phyloP scores from a whole-genome alignment of 2,113 vertebrate genomes.

The Thoracochromis brauschi region DNA sequence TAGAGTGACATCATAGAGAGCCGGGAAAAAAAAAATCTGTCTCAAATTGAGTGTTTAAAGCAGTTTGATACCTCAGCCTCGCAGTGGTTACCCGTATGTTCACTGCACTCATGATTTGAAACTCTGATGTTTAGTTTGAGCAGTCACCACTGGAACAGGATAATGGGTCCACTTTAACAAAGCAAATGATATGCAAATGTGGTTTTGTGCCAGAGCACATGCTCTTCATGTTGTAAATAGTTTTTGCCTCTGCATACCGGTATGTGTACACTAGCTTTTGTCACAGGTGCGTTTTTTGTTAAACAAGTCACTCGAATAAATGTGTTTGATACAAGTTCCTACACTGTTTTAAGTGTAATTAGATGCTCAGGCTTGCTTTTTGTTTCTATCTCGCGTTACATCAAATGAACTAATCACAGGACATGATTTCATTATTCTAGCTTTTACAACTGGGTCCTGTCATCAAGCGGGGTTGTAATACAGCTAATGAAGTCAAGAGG shows the following conservation, averaged over 20 bases:
- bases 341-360: constrained; percentile 68
- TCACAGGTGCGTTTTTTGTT: not conserved
- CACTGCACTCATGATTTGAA: not conserved
- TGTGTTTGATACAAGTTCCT: constrained; percentile 25
- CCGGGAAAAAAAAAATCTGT: fast-evolving
- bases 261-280: not conserved
- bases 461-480: not conserved
- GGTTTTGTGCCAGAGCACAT: not conserved
- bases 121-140: not conserved
- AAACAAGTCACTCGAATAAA: constrained; percentile 2
- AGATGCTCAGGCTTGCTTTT: constrained; percentile 16
- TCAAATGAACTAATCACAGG: constrained; percentile 1
- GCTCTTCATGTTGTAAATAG: constrained; percentile 18
- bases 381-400: not conserved
- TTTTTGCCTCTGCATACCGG: not conserved
- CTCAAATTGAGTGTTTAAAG: not conserved
- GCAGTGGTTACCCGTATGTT: not conserved
- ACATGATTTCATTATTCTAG: not conserved
- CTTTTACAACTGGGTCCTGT: not conserved
- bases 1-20: not conserved
- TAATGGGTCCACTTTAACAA: not conserved
- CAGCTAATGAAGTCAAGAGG: not conserved
- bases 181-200: constrained; percentile 12
- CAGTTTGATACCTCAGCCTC: not conserved
- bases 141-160: not conserved